A percentile compares a stretch with the other conserved stretches of the same genome.
Conservation (phyloP, 2,888 invertebrate genomes). For the Drosophila pseudotakahashii region DNA sequence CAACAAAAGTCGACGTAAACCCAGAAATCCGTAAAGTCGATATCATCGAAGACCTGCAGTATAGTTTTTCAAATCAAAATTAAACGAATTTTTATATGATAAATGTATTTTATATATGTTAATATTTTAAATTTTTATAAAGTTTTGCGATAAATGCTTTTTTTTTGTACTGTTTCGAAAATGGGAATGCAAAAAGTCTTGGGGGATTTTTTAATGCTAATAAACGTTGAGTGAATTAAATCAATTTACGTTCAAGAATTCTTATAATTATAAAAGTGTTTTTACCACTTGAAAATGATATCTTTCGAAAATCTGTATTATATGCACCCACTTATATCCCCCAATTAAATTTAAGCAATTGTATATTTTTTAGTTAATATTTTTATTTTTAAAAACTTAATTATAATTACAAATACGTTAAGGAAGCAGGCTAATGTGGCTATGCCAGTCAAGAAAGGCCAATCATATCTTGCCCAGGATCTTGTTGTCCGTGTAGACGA, state of each 20-base stretch:
- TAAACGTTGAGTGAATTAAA: too few species aligned
- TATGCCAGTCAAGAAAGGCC: constrained; percentile 3
- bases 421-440: background rate
- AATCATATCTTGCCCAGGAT: constrained; percentile 17
- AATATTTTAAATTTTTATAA: background rate
- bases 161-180: background rate
- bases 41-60: constrained; percentile 6
- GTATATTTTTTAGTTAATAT: background rate
- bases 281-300: too few species aligned
- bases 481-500: constrained; percentile 46
- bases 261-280: too few species aligned
- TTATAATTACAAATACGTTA: background rate
- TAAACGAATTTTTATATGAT: constrained; percentile 9
- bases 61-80: constrained; percentile 14
- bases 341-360: too few species aligned
- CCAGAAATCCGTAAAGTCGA: background rate
- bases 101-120: constrained; percentile 1
- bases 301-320: too few species aligned
- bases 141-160: background rate
- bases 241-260: too few species aligned
- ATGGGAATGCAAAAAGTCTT: too few species aligned
- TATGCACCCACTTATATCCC: too few species aligned
- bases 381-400: background rate
- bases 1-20: constrained; percentile 43
- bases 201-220: too few species aligned